phyloP scores from a whole-genome alignment of 2,113 vertebrate species.

The Sylvia atricapilla region DNA sequence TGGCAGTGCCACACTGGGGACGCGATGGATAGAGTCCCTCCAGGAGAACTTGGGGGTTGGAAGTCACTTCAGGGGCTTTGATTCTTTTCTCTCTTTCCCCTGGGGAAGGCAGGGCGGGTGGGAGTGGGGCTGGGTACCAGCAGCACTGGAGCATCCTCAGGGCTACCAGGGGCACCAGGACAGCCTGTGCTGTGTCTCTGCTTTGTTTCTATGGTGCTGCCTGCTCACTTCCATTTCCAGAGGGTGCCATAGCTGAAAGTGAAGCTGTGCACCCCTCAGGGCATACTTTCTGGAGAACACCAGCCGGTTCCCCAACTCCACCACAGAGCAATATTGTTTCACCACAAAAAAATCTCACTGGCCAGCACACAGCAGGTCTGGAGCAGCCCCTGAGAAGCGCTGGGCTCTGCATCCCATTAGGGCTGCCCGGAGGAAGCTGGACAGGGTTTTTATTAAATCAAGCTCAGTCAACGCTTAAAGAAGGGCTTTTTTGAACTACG shows the following conservation, averaged over 20 bases:
- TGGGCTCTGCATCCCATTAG: conserved; percentile 49
- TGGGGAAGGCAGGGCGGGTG: background rate
- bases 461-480: conserved; percentile 26
- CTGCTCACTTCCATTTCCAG: background rate
- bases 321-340: background rate
- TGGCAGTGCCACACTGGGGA: background rate
- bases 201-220: background rate
- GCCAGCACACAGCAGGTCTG: background rate
- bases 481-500: conserved; percentile 61
- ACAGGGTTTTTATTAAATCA: conserved; percentile 55
- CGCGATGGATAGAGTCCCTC: fast-evolving
- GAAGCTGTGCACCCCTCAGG: background rate
- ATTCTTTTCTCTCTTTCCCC: background rate
- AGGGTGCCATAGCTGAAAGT: background rate
- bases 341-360: background rate
- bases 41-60: fast-evolving
- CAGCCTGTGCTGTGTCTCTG: background rate
- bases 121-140: background rate
- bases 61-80: background rate
- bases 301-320: background rate
- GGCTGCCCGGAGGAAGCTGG: background rate
- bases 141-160: fast-evolving
- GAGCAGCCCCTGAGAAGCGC: background rate
- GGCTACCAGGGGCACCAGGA: background rate
- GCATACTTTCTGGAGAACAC: background rate